Evolutionary conservation across 2,797 vertebrate genomes (phyloP).

Genomic region (Cuculus canorus): DNA sequence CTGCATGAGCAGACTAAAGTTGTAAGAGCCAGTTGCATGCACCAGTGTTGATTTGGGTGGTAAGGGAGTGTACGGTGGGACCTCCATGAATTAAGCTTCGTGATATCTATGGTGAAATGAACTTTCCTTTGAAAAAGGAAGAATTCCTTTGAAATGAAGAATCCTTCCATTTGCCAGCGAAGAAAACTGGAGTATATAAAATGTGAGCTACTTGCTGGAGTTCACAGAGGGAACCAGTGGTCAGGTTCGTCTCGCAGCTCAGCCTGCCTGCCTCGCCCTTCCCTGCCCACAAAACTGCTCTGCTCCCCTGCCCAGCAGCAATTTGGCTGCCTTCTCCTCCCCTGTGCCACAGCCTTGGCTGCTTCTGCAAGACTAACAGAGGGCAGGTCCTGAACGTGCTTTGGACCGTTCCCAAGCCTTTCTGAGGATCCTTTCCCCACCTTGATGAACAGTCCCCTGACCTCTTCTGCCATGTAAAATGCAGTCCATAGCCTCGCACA

Average conservation of each 20-base stretch:
- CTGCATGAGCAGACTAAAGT: neutral
- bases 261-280: neutral
- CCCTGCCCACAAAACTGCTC: constrained; percentile 14
- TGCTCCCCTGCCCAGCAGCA: neutral
- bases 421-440: neutral
- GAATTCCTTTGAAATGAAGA: neutral
- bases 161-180: neutral
- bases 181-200: neutral
- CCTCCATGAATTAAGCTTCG: neutral
- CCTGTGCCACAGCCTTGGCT: neutral
- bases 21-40: neutral
- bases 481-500: neutral
- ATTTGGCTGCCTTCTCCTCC: neutral
- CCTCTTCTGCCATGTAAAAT: neutral
- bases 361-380: neutral
- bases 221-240: neutral
- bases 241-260: neutral
- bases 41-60: neutral
- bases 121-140: neutral
- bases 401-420: neutral
- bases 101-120: fast-evolving
- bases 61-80: neutral
- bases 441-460: neutral
- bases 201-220: neutral
- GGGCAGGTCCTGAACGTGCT: neutral